phyloP scores from a whole-genome alignment of 1,140 invertebrate genomes.

The Formica exsecta region DNA sequence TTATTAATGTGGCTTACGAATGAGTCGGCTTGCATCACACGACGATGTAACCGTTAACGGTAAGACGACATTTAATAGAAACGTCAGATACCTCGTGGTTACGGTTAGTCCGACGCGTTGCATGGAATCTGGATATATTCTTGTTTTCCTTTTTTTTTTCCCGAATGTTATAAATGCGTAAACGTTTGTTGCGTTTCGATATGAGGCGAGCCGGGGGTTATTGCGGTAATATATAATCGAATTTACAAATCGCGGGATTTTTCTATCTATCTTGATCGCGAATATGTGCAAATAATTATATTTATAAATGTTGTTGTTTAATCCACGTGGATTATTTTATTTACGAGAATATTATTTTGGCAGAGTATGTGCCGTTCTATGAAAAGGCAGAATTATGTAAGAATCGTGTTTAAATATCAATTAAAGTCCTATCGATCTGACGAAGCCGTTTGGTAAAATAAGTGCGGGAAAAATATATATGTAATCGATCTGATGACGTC shows the following conservation, averaged over 20 bases:
- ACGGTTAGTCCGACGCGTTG: slow-evolving; percentile 15
- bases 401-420: background rate
- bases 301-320: no score
- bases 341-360: background rate
- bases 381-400: background rate
- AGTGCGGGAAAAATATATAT: background rate
- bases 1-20: slow-evolving; percentile 37
- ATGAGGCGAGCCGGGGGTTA: background rate
- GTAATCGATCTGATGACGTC: background rate
- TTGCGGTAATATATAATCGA: background rate
- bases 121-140: slow-evolving; percentile 32
- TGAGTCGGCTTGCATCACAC: slow-evolving; percentile 38
- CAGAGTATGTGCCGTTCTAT: background rate
- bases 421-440: background rate
- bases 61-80: background rate
- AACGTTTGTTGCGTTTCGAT: slow-evolving; percentile 1
- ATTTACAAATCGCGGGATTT: slow-evolving; percentile 10
- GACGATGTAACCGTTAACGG: background rate
- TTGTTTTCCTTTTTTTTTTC: background rate
- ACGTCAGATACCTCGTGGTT: slow-evolving; percentile 36
- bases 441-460: background rate
- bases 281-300: background rate
- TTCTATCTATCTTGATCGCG: slow-evolving; percentile 22
- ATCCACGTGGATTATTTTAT: background rate
- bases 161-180: background rate